Base-by-base conservation (phyloP, 1,140 invertebrate species). In the Phthorimaea operculella region DNA sequence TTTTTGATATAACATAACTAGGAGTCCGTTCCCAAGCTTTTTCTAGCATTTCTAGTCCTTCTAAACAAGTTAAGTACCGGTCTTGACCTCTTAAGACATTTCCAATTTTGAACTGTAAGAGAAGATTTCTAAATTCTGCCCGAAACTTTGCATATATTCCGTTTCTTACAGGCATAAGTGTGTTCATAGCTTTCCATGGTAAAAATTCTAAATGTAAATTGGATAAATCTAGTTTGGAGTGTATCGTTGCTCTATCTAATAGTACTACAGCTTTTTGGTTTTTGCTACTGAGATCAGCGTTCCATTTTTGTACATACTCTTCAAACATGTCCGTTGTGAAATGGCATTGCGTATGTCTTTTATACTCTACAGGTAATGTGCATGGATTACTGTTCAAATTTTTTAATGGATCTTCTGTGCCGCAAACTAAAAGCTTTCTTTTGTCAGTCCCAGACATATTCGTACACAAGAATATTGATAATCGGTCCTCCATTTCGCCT, bases 281-380 rank as follows among this genome's bases (percentile, higher is more conserved):
- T 14, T 54, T 39, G 14, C 49, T 5, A 44, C 59, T 39, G 2
- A 68, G 45, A 11, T 68, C 60, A 10, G 47, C 52, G 36, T 68
- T 63, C 66, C 66, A 68, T 52, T 60, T 60, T 56, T 59, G 63
- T n/a, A 68, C 61, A n/a, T 63, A 65, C 14, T 66, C 66, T 45
- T 68, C 66, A 39, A 68, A 68, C 66, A 66, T 68, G 42, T 55
- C 54, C 33, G 66, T 68, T 3, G 66, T 68, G 33, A 68, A 68
- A 52, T 68, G 66, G 0, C 63, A 63, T 36, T 63, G 54, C 0
- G 54, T 42, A 42, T 68, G 63, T 11, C 66, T 59, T 33, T 66
- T 66, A 33, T 68, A 68, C 3, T 58, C 51, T 9, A 68, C 66
- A 0, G 66, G 66, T 39, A 68, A 51, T 2, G 63, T 63, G 8